A percentile compares a stretch with the other conserved stretches of the same genome.
phyloP scores from a whole-genome alignment of 2,888 invertebrate species.

The Drosophila kanekoi region DNA sequence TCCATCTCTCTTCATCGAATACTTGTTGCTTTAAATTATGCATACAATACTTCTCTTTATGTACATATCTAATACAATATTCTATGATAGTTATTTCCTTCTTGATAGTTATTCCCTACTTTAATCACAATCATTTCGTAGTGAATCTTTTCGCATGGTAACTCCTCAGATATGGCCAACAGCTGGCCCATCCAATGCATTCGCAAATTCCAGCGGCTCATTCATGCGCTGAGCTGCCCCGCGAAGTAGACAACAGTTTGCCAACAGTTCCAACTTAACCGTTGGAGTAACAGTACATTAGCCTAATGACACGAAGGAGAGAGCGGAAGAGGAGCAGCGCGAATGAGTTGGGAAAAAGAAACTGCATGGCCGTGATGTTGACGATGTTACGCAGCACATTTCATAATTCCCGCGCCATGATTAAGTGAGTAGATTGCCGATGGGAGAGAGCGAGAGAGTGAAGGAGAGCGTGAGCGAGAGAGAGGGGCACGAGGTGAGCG shows the following conservation, averaged over 20 bases:
- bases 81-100: too few relatives aligned
- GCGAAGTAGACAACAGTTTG: constrained; percentile 24
- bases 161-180: constrained; percentile 5
- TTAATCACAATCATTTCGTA: constrained; percentile 1
- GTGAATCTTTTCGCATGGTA: not conserved
- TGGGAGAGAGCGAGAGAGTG: not conserved
- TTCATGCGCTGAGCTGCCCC: too few relatives aligned
- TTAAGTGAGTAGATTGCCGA: constrained; percentile 27
- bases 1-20: too few relatives aligned
- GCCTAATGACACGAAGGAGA: constrained; percentile 62
- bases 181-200: constrained; percentile 3
- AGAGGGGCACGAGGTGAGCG: not conserved
- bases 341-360: constrained; percentile 29
- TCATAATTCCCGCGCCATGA: constrained; percentile 76
- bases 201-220: constrained; percentile 3
- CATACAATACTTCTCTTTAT: too few relatives aligned
- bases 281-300: constrained; percentile 65
- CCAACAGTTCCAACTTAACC: constrained; percentile 29
- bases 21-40: not conserved
- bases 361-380: constrained; percentile 42
- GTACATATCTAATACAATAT: too few relatives aligned
- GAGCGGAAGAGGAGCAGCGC: not conserved
- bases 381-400: constrained; percentile 72
- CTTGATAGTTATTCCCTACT: not conserved
- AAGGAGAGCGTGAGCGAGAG: not conserved